Evolutionary conservation across 2,113 vertebrate species (phyloP), one percentile per base, ranked within the genome.

Genomic region (Toxostoma redivivum): DNA sequence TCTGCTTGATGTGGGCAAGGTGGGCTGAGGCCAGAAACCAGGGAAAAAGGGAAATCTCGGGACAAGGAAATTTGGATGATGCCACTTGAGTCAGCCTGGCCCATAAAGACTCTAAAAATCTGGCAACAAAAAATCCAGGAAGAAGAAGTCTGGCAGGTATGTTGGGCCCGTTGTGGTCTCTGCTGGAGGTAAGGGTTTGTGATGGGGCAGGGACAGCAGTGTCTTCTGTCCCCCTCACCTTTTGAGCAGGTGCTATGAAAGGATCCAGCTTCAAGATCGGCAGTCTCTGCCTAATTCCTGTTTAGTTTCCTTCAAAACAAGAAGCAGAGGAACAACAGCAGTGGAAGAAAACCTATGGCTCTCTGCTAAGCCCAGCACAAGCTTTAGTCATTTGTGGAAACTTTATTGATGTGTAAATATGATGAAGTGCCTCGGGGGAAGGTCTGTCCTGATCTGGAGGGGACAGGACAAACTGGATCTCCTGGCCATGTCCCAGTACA

Each of bases 1-100:
- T 81, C 93, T 94, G 94, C 94, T 95, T 95, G 95, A 92, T 89
- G 94, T 86, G 57, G 92, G 89, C 84, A 95, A 96, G 95, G 93
- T 95, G 92, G 93, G 95, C 74, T 83, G 81, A 96, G 94, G 91
- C 85, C 94, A 97, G 94, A 92, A 93, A 80, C 50, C 10, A 23
- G 71, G 77, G 33, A 18, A 65, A 88, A 72, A 69, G 66, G 90
- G 93, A 73, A 77, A 87, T 31, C 50, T 95, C 11, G 6, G 92
- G 93, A 88, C 86, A 90, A 62, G 54, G 88, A 61, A 30, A 74
- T 90, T 85, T 12, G 5, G 62, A n/a, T 80, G 66, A 69, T 80
- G 79, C 33, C 7, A 64, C 88, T 74, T 80, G 66, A 7, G 3
- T 80, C 74, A 86, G 21, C 51, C 28, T 35, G 33, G 64, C 60